phyloP scores from a whole-genome alignment of 2,113 vertebrate genomes.

The Trogon melanurus region DNA sequence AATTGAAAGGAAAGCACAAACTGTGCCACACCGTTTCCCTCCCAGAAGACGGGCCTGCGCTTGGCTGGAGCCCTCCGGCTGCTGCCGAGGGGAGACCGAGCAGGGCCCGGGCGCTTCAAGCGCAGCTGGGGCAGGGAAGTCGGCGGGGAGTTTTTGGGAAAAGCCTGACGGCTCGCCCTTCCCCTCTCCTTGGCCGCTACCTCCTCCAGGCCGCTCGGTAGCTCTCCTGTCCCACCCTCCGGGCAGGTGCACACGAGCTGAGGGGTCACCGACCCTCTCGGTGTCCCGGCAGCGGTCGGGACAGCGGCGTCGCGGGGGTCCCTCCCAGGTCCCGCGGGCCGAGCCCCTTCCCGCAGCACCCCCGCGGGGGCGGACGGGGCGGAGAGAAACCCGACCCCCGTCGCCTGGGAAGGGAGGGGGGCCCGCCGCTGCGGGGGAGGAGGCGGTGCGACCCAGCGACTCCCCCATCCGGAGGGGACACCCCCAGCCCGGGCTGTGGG shows the following conservation, averaged over 20 bases:
- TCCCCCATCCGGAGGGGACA: background rate
- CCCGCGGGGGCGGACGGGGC: background rate
- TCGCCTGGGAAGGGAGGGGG: background rate
- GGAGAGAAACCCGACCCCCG: slow-evolving; percentile 25
- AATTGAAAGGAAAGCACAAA: background rate
- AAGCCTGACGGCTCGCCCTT: background rate
- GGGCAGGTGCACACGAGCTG: background rate
- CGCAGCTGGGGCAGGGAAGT: background rate
- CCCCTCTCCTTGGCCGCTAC: background rate
- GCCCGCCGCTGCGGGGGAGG: background rate
- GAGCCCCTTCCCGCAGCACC: background rate
- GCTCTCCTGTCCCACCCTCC: background rate
- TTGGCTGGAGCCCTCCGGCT: background rate
- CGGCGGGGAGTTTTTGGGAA: background rate
- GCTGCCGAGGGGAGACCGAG: background rate
- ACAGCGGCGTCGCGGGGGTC: background rate
- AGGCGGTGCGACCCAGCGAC: background rate
- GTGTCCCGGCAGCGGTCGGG: background rate
- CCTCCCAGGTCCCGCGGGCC: no score
- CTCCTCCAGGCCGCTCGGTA: background rate
- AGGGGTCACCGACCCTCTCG: rapidly evolving
- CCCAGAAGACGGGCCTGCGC: rapidly evolving
- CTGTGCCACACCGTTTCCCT: background rate
- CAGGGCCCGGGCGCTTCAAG: no score
- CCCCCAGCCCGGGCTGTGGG: background rate